Evolutionary conservation across 2,888 invertebrate genomes (phyloP).

Genomic region (Synanthedon vespiformis): DNA sequence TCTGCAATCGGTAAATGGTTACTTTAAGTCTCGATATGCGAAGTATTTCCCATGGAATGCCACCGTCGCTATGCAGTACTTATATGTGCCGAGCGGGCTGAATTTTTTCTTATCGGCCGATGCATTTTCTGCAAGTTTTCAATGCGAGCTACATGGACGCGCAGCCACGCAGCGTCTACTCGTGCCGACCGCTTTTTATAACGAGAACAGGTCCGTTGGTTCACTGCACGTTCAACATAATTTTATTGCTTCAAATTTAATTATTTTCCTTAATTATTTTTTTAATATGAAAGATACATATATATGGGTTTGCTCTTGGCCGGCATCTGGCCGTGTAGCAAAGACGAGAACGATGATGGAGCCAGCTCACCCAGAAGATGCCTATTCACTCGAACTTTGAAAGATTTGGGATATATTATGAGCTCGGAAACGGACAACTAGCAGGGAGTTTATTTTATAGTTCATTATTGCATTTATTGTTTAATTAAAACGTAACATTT

Average conservation of each 20-base stretch:
- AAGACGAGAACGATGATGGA: too few species aligned
- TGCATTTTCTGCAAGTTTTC: constrained; percentile 68
- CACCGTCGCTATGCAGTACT: constrained; percentile 60
- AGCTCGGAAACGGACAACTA: too few species aligned
- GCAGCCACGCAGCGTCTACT: constrained; percentile 26
- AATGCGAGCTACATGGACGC: constrained; percentile 42
- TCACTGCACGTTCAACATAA: neutral
- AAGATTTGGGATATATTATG: too few species aligned
- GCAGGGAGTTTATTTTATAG: neutral
- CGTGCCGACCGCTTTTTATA: constrained; percentile 17
- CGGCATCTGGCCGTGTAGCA: too few species aligned
- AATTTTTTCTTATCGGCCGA: constrained; percentile 67
- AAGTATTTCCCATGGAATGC: constrained; percentile 62
- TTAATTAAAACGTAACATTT: too few species aligned
- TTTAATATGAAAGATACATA: neutral
- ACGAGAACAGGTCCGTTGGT: neutral
- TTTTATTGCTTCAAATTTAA: neutral
- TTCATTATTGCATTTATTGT: neutral
- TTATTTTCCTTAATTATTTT: neutral
- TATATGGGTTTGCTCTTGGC: too few species aligned
- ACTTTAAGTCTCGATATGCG: constrained; percentile 65
- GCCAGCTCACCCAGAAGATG: too few species aligned
- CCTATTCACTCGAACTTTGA: too few species aligned
- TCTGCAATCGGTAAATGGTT: constrained; percentile 70
- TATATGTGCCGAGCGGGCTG: constrained; percentile 59